Percentiles rank a stretch among this genome's conserved stretches.
phyloP scores from a whole-genome alignment of 2,113 vertebrate genomes.

The Neolamprologus ventralis region DNA sequence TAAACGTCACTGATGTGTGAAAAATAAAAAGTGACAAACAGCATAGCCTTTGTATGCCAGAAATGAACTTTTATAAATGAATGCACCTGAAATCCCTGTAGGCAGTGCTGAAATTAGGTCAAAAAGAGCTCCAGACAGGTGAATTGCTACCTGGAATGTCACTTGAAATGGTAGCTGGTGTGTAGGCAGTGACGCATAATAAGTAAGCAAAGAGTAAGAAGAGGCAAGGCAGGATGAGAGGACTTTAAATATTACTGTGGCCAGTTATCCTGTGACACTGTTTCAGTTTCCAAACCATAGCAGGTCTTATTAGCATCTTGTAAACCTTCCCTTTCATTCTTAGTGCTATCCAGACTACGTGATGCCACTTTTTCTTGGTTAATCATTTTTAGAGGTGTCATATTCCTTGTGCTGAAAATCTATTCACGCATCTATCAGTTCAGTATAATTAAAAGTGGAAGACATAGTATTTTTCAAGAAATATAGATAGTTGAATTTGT shows the following conservation, averaged over 20 bases:
- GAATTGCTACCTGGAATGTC: not conserved
- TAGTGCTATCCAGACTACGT: not conserved
- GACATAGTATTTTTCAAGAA: fast-evolving
- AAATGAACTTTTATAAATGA: not conserved
- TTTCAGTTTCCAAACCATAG: not conserved
- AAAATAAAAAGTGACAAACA: not conserved
- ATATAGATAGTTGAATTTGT: not conserved
- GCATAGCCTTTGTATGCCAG: not conserved
- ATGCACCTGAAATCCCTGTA: not conserved
- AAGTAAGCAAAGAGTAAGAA: not conserved
- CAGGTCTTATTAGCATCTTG: not conserved
- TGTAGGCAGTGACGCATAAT: not conserved
- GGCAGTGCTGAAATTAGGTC: not conserved
- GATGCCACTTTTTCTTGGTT: not conserved
- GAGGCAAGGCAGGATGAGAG: not conserved
- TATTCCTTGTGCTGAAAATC: not conserved
- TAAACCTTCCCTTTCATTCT: not conserved
- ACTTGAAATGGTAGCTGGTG: not conserved
- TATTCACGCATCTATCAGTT: not conserved
- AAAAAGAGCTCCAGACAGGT: not conserved
- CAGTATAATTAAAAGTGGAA: not conserved
- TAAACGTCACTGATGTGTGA: not conserved
- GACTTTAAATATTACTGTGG: not conserved
- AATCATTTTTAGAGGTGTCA: not conserved
- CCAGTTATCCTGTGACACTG: not conserved